phyloP scores from a whole-genome alignment of 2,113 vertebrate species.

The Ascaphus truei region DNA sequence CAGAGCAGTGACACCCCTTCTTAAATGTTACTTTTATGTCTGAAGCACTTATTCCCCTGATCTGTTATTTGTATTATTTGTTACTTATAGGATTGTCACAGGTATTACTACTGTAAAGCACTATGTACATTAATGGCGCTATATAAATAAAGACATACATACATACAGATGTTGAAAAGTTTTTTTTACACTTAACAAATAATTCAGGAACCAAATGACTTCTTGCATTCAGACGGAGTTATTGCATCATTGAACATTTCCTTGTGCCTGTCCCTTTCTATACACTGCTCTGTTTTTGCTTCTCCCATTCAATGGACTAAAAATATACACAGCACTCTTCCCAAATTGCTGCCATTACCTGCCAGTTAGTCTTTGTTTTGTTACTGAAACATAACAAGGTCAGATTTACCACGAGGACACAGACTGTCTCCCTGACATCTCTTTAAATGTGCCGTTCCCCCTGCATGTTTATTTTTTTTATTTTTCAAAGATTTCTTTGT shows the following conservation, averaged over 20 bases:
- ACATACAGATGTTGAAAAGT: too few species aligned
- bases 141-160: too few species aligned
- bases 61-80: too few species aligned
- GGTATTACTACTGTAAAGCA: too few species aligned
- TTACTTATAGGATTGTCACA: too few species aligned
- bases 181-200: neutral
- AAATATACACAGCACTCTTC: neutral
- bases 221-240: neutral
- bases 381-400: neutral
- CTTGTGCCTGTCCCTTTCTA: conserved; percentile 7
- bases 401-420: neutral
- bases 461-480: neutral
- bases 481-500: neutral
- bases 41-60: too few species aligned
- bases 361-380: neutral
- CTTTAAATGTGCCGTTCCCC: neutral
- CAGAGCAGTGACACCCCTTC: too few species aligned
- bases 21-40: too few species aligned
- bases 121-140: too few species aligned
- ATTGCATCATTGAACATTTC: conserved; percentile 20
- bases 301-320: neutral
- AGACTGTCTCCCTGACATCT: neutral
- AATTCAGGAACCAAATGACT: neutral
- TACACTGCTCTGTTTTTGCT: conserved; percentile 17
- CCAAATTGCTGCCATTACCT: neutral